Percentiles rank a stretch among this genome's conserved stretches.
These are phyloP conservation scores for Drosophila hydei DNA, from an alignment of 1,140 invertebrate species.

Conservation along the genomic window DNA sequence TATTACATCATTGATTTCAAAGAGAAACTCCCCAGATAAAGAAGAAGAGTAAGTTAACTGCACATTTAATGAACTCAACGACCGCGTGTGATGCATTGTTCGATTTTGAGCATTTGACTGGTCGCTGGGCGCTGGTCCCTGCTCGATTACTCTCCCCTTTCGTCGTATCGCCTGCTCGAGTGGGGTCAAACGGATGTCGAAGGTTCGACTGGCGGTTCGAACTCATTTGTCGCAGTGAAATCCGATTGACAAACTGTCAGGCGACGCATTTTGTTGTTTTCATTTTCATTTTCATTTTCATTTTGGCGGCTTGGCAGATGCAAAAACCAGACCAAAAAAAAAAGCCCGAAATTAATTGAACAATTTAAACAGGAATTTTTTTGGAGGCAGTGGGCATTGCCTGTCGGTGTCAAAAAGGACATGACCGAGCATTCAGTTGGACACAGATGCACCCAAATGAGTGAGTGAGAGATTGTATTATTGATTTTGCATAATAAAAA, in stretches of 20 bases:
- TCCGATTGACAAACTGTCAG: conserved; percentile 81
- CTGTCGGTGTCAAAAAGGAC: conserved; percentile 83
- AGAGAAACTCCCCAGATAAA: neutral
- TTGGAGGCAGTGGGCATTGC: conserved; percentile 32
- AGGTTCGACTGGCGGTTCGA: conserved; percentile 22
- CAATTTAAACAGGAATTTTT: conserved; percentile 74
- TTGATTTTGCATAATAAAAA: conserved; percentile 84
- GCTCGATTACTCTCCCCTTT: neutral
- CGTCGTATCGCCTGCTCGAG: conserved; percentile 12
- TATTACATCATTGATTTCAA: neutral
- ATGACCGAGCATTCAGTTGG: conserved; percentile 76
- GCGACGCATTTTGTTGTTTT: conserved; percentile 63
- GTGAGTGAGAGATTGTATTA: conserved; percentile 82
- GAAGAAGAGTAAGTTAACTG: conserved; percentile 5
- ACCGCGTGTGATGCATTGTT: conserved; percentile 17
- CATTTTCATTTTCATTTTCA: conserved; percentile 45
- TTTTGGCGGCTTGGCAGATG: conserved; percentile 32
- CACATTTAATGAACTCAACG: conserved; percentile 67
- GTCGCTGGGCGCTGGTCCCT: no score
- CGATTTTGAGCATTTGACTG: conserved; percentile 6
- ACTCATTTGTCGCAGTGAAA: conserved; percentile 69
- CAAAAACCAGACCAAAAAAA: conserved; percentile 45
- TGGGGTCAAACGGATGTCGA: conserved; percentile 31
- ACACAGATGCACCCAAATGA: conserved; percentile 14
- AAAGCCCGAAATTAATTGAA: conserved; percentile 79